These are phyloP conservation scores for Mesembrinibis cayennensis DNA, from an alignment of 2,113 vertebrate species.

Conservation along the genomic window DNA sequence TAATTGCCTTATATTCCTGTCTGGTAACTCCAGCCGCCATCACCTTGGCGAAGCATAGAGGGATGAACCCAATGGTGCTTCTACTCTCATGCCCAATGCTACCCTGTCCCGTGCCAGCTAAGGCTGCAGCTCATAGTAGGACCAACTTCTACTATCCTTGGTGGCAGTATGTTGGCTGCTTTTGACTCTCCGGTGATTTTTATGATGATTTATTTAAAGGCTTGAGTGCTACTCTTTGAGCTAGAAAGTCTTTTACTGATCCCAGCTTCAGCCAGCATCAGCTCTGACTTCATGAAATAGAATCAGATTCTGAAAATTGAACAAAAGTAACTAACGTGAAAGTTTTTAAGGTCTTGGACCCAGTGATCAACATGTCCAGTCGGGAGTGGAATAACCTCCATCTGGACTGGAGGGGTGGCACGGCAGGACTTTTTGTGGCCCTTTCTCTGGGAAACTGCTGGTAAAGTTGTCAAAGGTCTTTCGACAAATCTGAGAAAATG, in stretches of 20 bases:
- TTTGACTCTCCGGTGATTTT: neutral
- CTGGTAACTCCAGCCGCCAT: neutral
- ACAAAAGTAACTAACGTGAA: neutral
- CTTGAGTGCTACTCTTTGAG: neutral
- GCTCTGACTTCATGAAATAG: neutral
- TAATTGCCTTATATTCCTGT: slow-evolving; percentile 47
- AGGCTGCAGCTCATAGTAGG: neutral
- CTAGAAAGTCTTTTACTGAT: neutral
- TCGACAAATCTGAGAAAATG: neutral
- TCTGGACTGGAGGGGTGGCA: neutral
- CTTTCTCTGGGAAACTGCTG: neutral
- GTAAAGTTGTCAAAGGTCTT: neutral
- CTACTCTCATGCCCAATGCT: neutral
- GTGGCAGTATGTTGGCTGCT: neutral
- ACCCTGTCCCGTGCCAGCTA: neutral
- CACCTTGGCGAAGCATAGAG: neutral
- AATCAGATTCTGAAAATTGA: neutral
- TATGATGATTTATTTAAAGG: neutral
- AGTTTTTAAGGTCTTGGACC: neutral
- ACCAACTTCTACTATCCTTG: neutral
- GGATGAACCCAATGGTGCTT: neutral
- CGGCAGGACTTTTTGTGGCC: rapidly evolving
- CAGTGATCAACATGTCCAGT: neutral
- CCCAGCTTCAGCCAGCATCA: neutral
- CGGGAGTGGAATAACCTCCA: rapidly evolving